Evolutionary conservation across 2,113 vertebrate genomes (phyloP), one percentile per base, ranked within the genome.

Genomic region (Hepsetus odoe): DNA sequence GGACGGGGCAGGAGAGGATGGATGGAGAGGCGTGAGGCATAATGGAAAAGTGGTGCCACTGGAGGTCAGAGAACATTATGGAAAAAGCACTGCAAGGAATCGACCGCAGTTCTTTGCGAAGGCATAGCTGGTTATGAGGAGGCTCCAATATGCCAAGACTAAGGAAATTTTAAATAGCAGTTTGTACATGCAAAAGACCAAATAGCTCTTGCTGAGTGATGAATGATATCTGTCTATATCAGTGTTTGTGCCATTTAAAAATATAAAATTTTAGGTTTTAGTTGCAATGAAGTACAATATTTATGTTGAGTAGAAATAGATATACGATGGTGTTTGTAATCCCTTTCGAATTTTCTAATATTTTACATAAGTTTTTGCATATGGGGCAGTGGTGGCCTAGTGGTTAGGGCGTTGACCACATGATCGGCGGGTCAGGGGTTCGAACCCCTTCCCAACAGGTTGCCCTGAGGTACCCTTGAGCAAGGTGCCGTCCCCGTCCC

Each of bases 21-120:
- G 74, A 33, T 42, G 24, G 35, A 53, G 33, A 32, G 24, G 56
- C 12, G 5, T 13, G 13, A 58, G 74, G 11, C 24, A 8, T 30
- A 51, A 58, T 24, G 51, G 7, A 20, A 55, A 49, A 24, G 38
- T 38, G 5, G 38, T 14, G 38, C 74, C 64, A 58, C 46, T 33
- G 51, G 40, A 67, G 59, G 58, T 18, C 66, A 74, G 65, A 40
- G 28, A 62, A 75, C 22, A 46, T 75, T 71, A 26, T 46, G 30
- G 46, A 66, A 68, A 79, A 32, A 18, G 16, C 24, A 16, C 13
- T 24, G 46, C 24, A 76, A 24, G 24, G 33, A 24, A 64, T 49
- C 14, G n/a, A 62, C 4, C 22, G 7, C 66, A 28, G 26, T 49
- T 33, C 66, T 10, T 64, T 2, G 7, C 0, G 30, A 38, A 42